Conservation (phyloP, 2,113 vertebrate genomes). For the Halcyon malimbica region DNA sequence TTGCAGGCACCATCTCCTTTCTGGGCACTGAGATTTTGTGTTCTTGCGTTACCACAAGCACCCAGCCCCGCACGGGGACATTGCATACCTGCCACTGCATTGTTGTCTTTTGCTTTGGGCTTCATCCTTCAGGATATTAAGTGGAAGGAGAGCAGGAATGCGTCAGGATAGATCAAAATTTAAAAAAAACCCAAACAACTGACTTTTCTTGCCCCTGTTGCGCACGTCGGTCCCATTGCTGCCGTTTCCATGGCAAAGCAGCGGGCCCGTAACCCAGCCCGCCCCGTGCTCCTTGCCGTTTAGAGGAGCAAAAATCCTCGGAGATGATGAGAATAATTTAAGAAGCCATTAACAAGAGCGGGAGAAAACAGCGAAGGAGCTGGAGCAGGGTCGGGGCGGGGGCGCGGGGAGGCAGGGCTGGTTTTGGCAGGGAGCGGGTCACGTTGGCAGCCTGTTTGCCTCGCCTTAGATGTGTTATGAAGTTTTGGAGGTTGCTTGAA, state of each 20-base stretch:
- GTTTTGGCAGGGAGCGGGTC: conserved; percentile 68
- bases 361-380: conserved; percentile 22
- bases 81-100: background rate
- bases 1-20: accelerated
- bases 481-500: conserved; percentile 76
- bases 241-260: conserved; percentile 57
- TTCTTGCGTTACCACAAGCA: background rate
- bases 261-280: conserved; percentile 34
- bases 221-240: background rate
- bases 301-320: conserved; percentile 23
- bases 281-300: background rate
- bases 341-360: conserved; percentile 25
- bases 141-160: background rate
- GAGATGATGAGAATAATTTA: conserved; percentile 55
- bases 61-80: background rate
- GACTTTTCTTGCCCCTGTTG: conserved; percentile 36
- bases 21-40: background rate
- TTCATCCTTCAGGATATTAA: background rate
- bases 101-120: background rate
- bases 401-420: conserved; percentile 15
- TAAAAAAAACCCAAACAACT: background rate
- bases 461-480: conserved; percentile 63
- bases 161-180: background rate
- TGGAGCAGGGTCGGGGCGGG: conserved; percentile 16
- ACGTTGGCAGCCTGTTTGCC: conserved; percentile 67